phyloP scores from a whole-genome alignment of 2,113 vertebrate species.

The Dromas ardeola region DNA sequence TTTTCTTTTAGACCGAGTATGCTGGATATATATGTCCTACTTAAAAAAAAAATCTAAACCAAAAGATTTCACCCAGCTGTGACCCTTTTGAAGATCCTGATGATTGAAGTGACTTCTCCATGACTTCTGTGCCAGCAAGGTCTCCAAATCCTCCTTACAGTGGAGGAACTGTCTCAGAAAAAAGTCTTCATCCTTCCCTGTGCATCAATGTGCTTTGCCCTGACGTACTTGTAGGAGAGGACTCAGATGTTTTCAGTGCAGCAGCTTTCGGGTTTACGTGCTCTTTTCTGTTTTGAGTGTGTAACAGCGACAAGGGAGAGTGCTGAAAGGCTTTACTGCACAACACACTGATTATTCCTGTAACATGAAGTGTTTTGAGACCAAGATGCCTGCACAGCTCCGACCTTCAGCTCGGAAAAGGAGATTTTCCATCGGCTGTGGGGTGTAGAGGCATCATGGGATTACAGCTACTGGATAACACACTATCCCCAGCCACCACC shows the following conservation, averaged over 20 bases:
- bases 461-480: not conserved
- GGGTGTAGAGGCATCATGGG: not conserved
- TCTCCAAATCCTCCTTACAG: not conserved
- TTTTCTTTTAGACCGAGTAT: not conserved
- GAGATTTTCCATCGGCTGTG: rapidly evolving
- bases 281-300: not conserved
- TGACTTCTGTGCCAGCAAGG: not conserved
- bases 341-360: not conserved
- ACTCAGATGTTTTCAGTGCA: not conserved
- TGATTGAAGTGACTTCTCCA: not conserved
- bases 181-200: not conserved
- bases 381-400: not conserved
- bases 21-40: not conserved
- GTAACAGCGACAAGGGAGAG: not conserved
- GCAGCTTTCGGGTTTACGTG: not conserved
- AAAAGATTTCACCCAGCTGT: not conserved
- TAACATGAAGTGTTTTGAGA: not conserved
- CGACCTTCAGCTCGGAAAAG: not conserved
- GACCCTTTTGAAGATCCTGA: not conserved
- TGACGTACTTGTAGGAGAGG: not conserved
- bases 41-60: not conserved
- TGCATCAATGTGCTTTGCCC: not conserved
- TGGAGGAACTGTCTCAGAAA: not conserved
- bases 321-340: not conserved
- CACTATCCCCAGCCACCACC: not conserved